Base-by-base conservation (phyloP, 2,113 vertebrate genomes). In the Vimba vimba region DNA sequence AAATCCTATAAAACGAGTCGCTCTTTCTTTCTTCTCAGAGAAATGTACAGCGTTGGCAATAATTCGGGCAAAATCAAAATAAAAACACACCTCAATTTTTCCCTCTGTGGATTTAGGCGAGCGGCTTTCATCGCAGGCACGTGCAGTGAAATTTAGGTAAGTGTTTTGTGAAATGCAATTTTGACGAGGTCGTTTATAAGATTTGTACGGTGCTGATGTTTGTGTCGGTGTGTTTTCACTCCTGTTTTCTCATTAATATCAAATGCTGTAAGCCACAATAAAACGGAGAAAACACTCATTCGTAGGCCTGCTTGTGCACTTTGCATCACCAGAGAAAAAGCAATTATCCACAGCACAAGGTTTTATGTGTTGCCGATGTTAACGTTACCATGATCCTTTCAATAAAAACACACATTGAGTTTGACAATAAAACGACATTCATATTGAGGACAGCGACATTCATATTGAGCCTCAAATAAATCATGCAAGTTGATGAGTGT, bases 171-270 rank as follows among this genome's bases (percentile, higher is more conserved):
- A 86, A 87, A 88, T 82, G 77, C 86, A 89, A 88, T 86, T 43
- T 88, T 89, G 71, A 80, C 74, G 30, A 79, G 55, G 79, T 83
- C 83, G 73, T 88, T 87, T 85, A 82, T 87, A 81, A 87, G 87
- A 88, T 88, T 90, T 90, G 86, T 91, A 90, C 77, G 87, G 85
- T 89, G 83, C 30, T 87, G 79, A 74, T 87, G 86, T 91, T 91
- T 91, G 66, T 90, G 89, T 91, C 88, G 66, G 55, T 43, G 57
- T 69, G 47, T 86, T 88, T 89, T 43, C 59, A 39, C 73, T 85
- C 45, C 47, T 25, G 86, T 93, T 93, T 93, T 92, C 90, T 91
- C 88, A 94, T 94, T 94, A 92, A 92, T 92, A 91, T 90, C 82
- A 90, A 92, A 93, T 90, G 92, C 92, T 94, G 85, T 91, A 69